A percentile compares a stretch with the other conserved stretches of the same genome.
Conservation (phyloP, 2,888 invertebrate genomes). For the Emesis furor region DNA sequence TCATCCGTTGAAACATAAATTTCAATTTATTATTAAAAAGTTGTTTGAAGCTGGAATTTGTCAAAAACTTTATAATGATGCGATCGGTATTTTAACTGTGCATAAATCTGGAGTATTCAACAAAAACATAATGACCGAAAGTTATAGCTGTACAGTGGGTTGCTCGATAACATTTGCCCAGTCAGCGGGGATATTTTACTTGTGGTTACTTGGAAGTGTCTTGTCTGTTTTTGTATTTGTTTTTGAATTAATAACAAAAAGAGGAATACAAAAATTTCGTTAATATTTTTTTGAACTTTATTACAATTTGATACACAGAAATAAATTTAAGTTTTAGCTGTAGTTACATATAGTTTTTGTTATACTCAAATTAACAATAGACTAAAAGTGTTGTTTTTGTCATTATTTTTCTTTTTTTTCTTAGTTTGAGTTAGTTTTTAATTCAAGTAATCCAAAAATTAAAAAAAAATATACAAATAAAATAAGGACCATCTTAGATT, state of each 20-base stretch:
- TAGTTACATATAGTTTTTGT: no score
- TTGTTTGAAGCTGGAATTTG: conserved; percentile 86
- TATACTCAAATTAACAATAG: no score
- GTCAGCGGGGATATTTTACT: conserved; percentile 81
- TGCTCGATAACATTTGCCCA: conserved; percentile 83
- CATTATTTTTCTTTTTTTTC: no score
- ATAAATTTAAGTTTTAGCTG: no score
- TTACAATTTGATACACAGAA: no score
- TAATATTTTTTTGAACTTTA: neutral
- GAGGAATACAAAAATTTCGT: neutral
- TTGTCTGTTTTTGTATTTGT: conserved; percentile 80
- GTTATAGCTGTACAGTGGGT: conserved; percentile 84
- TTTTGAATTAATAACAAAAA: conserved; percentile 75
- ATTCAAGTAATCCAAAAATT: no score
- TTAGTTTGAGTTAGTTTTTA: no score
- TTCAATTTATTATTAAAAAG: conserved; percentile 77
- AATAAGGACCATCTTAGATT: no score
- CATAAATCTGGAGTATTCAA: conserved; percentile 79
- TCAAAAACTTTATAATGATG: conserved; percentile 80
- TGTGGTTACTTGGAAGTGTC: conserved; percentile 82
- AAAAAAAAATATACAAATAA: no score
- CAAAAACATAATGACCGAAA: conserved; percentile 80
- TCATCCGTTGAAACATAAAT: conserved; percentile 75
- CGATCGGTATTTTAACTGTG: conserved; percentile 81
- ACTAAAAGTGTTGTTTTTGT: no score